phyloP scores from a whole-genome alignment of 92 coral and sea anemone species.

The Paramuricea clavata region DNA sequence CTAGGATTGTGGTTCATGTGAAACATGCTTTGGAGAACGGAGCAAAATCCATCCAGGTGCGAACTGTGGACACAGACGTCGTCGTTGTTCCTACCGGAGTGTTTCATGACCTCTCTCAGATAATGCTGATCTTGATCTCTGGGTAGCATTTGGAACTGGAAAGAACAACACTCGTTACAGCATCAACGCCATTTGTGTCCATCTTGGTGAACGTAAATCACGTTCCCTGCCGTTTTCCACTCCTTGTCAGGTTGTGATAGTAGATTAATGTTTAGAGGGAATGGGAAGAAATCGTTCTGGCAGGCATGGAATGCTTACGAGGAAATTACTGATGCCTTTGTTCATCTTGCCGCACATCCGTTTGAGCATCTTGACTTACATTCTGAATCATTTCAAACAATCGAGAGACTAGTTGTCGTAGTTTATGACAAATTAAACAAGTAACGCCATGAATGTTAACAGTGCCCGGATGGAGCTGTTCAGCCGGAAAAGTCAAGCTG shows the following conservation, averaged over 20 bases:
- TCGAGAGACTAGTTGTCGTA: slow-evolving; percentile 4
- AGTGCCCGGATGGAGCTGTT: background rate
- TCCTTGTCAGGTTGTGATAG: slow-evolving; percentile 54
- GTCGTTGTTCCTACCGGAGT: slow-evolving; percentile 23
- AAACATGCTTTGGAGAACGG: slow-evolving; percentile 25
- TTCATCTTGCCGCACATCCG: background rate
- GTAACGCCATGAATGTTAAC: background rate
- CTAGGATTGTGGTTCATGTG: slow-evolving; percentile 53
- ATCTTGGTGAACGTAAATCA: slow-evolving; percentile 40
- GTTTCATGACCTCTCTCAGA: slow-evolving; percentile 23
- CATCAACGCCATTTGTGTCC: slow-evolving; percentile 17
- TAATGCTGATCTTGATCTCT: slow-evolving; percentile 18
- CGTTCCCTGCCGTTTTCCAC: slow-evolving; percentile 50
- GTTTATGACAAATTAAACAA: slow-evolving; percentile 22
- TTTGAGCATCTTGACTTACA: too few species aligned
- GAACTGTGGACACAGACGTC: slow-evolving; percentile 54
- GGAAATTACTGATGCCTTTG: background rate
- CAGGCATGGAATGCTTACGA: slow-evolving; percentile 5
- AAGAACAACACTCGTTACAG: background rate
- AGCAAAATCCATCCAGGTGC: slow-evolving; percentile 11
- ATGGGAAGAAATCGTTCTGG: slow-evolving; percentile 46
- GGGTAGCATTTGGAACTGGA: slow-evolving; percentile 59
- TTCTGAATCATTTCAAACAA: too few species aligned
- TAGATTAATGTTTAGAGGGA: slow-evolving; percentile 24
- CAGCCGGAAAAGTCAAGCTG: background rate